phyloP scores from a whole-genome alignment of 2,797 vertebrate genomes.

The Tokudaia muenninki region DNA sequence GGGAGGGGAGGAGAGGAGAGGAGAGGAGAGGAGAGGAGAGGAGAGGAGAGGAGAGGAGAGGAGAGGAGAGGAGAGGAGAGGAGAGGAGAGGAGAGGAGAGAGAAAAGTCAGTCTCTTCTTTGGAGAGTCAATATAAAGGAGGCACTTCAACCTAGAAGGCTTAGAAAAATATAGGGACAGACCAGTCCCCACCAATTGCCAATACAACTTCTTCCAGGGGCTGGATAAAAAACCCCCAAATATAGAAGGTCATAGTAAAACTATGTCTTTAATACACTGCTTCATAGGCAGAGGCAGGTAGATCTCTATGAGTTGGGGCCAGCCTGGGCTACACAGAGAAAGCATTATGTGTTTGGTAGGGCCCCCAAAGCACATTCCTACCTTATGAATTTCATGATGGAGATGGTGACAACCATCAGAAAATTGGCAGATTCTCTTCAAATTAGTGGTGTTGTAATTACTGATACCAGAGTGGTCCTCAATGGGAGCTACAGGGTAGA shows the following conservation, averaged over 20 bases:
- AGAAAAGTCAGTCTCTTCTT: background rate
- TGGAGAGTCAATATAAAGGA: constrained; percentile 10
- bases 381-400: background rate
- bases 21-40: too few species aligned
- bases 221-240: background rate
- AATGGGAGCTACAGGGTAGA: background rate
- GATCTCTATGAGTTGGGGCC: background rate
- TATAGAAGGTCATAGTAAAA: background rate
- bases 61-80: too few species aligned
- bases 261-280: background rate
- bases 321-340: background rate
- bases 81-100: too few species aligned
- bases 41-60: too few species aligned
- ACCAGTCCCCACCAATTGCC: background rate
- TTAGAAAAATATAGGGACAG: constrained; percentile 45
- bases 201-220: constrained; percentile 11
- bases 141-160: background rate
- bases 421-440: constrained; percentile 49
- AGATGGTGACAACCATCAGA: constrained; percentile 27
- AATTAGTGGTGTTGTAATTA: background rate
- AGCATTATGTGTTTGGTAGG: background rate
- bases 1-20: too few species aligned
- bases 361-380: background rate
- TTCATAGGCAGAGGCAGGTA: background rate
- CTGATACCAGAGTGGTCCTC: background rate